Evolutionary conservation across 2,113 vertebrate species (phyloP).

Genomic region (Alexandromys fortis): DNA sequence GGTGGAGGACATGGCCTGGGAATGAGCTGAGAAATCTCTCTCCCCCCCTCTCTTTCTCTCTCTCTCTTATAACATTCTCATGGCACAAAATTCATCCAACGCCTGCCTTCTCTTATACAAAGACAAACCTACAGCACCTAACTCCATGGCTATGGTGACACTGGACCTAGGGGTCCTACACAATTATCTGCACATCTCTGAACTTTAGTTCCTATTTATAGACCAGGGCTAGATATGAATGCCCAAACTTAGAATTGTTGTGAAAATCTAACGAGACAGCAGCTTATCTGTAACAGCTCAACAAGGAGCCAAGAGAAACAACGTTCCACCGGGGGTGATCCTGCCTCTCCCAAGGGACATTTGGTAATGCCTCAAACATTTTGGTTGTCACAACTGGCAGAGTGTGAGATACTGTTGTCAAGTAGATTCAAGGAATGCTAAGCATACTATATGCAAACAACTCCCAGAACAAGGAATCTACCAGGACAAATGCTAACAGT

Average conservation of each 20-base stretch:
- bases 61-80: background rate
- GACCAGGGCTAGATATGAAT: background rate
- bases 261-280: background rate
- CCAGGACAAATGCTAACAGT: background rate
- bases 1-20: background rate
- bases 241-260: background rate
- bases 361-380: background rate
- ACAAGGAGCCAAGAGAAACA: slow-evolving; percentile 5
- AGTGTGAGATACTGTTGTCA: background rate
- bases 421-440: background rate
- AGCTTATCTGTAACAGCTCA: background rate
- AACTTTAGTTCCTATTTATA: background rate
- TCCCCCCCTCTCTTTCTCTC: background rate
- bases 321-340: background rate
- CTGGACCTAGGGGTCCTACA: background rate
- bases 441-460: background rate
- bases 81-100: background rate
- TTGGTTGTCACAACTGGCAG: background rate
- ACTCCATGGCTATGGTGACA: background rate
- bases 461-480: background rate
- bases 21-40: background rate
- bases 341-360: background rate
- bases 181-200: background rate
- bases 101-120: background rate
- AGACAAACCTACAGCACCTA: background rate